These are phyloP conservation scores for Pontoporia blainvillei DNA, from an alignment of 2,113 vertebrate genomes.

Conservation along the genomic window DNA sequence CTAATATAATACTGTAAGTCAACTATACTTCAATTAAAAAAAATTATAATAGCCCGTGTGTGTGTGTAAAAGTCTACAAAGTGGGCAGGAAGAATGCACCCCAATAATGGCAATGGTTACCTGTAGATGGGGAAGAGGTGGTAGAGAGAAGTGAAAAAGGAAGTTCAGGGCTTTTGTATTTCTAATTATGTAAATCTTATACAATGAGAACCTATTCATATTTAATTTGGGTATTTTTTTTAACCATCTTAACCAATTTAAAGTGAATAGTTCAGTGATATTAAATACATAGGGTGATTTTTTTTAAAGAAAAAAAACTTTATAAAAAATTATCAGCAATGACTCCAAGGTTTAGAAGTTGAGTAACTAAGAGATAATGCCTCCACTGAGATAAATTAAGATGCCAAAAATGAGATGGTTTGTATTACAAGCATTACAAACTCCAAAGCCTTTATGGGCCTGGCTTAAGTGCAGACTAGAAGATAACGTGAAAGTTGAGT, in stretches of 20 bases:
- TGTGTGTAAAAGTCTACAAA: not conserved
- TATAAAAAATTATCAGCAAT: not conserved
- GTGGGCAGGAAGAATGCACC: not conserved
- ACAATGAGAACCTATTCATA: not conserved
- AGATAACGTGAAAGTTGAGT: not conserved
- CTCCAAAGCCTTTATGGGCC: not conserved
- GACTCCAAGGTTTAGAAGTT: not conserved
- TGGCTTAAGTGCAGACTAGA: not conserved
- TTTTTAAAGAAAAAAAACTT: not conserved
- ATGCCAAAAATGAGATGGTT: not conserved
- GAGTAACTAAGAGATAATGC: not conserved
- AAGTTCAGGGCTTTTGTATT: not conserved
- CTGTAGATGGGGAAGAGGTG: not conserved
- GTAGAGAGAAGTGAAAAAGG: not conserved
- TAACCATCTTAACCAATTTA: not conserved
- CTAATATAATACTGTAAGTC: no score
- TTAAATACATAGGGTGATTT: not conserved
- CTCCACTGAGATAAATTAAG: not conserved
- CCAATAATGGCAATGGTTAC: not conserved
- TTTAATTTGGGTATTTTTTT: not conserved
- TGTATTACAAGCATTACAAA: not conserved
- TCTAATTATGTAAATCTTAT: not conserved
- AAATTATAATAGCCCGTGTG: not conserved
- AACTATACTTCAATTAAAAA: no score
- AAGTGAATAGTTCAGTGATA: not conserved